A percentile compares a stretch with the other conserved stretches of the same genome.
These are phyloP conservation scores for Sycophila sp. DNA, from an alignment of 1,140 invertebrate genomes.

Conservation along the genomic window DNA sequence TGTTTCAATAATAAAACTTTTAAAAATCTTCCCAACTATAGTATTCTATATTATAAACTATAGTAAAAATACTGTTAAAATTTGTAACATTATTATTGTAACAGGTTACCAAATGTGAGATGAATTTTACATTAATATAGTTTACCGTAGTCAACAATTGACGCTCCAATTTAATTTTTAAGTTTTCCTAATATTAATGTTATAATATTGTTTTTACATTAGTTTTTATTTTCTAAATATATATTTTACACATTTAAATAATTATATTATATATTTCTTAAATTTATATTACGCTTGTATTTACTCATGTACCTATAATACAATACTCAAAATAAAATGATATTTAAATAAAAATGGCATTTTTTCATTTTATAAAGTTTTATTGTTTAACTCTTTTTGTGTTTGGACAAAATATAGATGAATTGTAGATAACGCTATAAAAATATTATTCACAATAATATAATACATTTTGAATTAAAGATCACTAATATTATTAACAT, in stretches of 20 bases:
- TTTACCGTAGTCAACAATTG: too few relatives aligned
- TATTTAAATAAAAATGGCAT: neutral
- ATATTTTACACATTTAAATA: neutral
- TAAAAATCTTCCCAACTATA: too few relatives aligned
- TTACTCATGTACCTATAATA: neutral
- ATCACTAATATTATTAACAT: neutral
- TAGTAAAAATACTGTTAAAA: too few relatives aligned
- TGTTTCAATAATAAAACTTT: too few relatives aligned
- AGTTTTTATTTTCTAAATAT: neutral
- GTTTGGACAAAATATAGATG: slow-evolving; percentile 2
- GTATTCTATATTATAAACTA: too few relatives aligned
- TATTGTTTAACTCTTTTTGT: neutral
- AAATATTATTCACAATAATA: slow-evolving; percentile 24
- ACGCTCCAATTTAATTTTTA: too few relatives aligned
- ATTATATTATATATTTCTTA: slow-evolving; percentile 9
- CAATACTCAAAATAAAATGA: slow-evolving; percentile 1
- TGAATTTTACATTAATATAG: too few relatives aligned
- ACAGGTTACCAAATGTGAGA: too few relatives aligned
- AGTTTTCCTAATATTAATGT: too few relatives aligned
- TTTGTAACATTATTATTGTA: too few relatives aligned
- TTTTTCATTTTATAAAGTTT: neutral
- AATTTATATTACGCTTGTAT: slow-evolving; percentile 5
- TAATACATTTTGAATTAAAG: neutral
- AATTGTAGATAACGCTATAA: slow-evolving; percentile 1
- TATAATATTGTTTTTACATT: too few relatives aligned